Conservation (phyloP, 2,888 invertebrate genomes). For the Protodeltote pygarga region DNA sequence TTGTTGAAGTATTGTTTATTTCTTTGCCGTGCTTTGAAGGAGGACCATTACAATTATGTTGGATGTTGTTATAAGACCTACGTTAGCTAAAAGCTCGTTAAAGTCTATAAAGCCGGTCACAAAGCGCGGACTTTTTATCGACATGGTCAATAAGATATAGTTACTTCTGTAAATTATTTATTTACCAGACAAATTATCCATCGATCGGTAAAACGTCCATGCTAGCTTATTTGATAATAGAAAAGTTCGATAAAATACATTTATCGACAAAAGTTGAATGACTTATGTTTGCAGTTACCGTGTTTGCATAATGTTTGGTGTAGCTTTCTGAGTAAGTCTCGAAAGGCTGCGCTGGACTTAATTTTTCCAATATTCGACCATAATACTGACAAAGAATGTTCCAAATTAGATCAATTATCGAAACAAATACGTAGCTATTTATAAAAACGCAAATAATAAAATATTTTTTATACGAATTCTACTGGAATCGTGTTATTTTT, state of each 20-base stretch:
- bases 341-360: not conserved
- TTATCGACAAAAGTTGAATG: conserved; percentile 20
- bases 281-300: conserved; percentile 29
- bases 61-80: conserved; percentile 32
- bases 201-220: conserved; percentile 42
- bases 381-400: conserved; percentile 31
- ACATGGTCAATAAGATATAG: conserved; percentile 33
- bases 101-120: conserved; percentile 9
- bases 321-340: not conserved
- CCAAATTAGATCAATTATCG: conserved; percentile 10
- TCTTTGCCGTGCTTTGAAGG: conserved; percentile 26
- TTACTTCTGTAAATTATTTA: conserved; percentile 45
- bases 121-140: conserved; percentile 43
- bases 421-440: conserved; percentile 32
- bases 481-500: conserved; percentile 11
- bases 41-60: conserved; percentile 42
- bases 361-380: conserved; percentile 9
- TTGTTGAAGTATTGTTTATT: conserved; percentile 39
- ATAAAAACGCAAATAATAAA: conserved; percentile 15
- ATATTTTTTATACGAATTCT: conserved; percentile 10
- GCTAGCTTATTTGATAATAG: conserved; percentile 11
- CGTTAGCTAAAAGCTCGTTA: conserved; percentile 23
- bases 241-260: conserved; percentile 21
- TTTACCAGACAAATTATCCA: conserved; percentile 36
- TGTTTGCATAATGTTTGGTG: conserved; percentile 23